phyloP scores from a whole-genome alignment of 2,797 vertebrate species.

The Gallinago stenura region DNA sequence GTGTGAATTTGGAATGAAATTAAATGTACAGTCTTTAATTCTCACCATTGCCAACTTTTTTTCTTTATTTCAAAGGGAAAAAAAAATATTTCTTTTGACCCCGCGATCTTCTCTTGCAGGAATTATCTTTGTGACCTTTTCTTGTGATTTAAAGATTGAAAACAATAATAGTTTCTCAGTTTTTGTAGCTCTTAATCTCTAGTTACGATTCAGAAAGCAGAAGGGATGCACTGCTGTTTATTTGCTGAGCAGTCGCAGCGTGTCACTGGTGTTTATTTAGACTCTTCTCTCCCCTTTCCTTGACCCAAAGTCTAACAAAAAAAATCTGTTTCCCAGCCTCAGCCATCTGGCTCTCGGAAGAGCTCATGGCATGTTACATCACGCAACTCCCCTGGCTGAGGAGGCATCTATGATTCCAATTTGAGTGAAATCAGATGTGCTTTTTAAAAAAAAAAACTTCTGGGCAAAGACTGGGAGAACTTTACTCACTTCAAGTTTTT shows the following conservation, averaged over 20 bases:
- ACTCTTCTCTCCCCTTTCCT: not conserved
- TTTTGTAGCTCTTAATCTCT: not conserved
- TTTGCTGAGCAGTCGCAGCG: not conserved
- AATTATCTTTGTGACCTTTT: conserved; percentile 1
- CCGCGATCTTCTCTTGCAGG: not conserved
- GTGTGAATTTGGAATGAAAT: not conserved
- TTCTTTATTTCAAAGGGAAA: not conserved
- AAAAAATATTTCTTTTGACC: not conserved
- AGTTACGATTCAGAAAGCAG: not conserved
- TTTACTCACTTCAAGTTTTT: not conserved
- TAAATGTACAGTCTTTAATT: not conserved
- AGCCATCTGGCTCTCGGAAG: not conserved
- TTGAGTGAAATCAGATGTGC: not conserved
- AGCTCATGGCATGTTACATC: not conserved
- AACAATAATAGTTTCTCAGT: not conserved
- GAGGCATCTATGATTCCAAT: accelerated
- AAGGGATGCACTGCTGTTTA: not conserved
- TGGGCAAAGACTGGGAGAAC: not conserved
- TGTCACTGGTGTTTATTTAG: not conserved
- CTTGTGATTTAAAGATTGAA: not conserved
- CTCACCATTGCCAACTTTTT: not conserved
- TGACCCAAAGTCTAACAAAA: not conserved
- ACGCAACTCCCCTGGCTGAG: not conserved
- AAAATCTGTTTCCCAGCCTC: not conserved
- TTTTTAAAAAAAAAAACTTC: not conserved